Base-by-base conservation (phyloP, 2,113 vertebrate species). In the Zosterops japonicus region DNA sequence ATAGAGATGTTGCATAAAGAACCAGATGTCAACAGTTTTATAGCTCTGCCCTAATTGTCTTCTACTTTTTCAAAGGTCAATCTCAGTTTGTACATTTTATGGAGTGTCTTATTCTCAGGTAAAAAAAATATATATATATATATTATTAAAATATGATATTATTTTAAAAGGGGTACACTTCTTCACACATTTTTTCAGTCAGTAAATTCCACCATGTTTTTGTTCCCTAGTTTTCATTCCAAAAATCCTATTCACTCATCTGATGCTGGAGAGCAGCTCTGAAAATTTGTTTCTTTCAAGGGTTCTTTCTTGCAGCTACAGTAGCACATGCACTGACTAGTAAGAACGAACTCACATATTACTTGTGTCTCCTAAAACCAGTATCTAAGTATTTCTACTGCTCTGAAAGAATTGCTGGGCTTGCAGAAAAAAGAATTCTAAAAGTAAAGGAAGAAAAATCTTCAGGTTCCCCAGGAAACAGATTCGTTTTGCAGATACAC, bases 391-490 rank as follows among this genome's bases (percentile, higher is more conserved):
- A 74, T 27, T 87, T 71, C 61, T 76, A 56, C 19, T 63, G 23
- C 29, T 64, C 44, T 36, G 46, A 71, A 86, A 87, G 29, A 71
- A 59, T 25, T 35, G 11, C 8, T 80, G 24, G 31, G 41, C 36
- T 69, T 68, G n/a, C 31, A 60, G 33, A 33, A 70, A 76, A 76
- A 89, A 68, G 28, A 89, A 70, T 46, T 47, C 15, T 55, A 65
- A 64, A 71, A 35, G 60, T 49, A 63, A 44, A 86, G 90, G 57
- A 47, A 72, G 15, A 35, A 63, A 83, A 94, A 72, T 15, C 8
- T 56, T 33, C 49, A 76, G 41, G 80, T 91, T 93, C 77, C 89
- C 87, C 83, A 89, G 87, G 83, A 94, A 94, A 91, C 83, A 90
- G 52, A 82, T 93, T 94, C 78, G n/a, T 94, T 93, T 60, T 69